These are phyloP conservation scores for Beroe ovata DNA, from an alignment of 37 sponge, comb jelly and placozoan species.

Conservation along the genomic window DNA sequence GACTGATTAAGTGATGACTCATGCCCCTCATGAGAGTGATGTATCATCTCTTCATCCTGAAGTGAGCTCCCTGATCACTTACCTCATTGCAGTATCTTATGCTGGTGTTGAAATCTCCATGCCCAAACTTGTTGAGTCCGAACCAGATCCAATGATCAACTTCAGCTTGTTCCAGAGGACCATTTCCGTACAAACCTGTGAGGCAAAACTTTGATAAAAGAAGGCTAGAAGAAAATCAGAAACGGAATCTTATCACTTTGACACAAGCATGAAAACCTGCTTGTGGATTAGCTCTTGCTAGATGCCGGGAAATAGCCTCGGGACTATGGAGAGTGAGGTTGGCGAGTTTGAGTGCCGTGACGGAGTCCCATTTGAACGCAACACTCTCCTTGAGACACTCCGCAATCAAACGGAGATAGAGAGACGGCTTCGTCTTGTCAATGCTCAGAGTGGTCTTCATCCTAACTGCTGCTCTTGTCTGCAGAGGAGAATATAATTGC, in stretches of 20 bases:
- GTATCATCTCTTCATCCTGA: too few relatives aligned
- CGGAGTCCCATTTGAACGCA: constrained; percentile 16
- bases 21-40: too few relatives aligned
- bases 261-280: too few relatives aligned
- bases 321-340: constrained; percentile 20
- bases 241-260: too few relatives aligned
- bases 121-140: constrained; percentile 52
- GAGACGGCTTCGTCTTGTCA: constrained; percentile 33
- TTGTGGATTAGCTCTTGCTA: constrained; percentile 24
- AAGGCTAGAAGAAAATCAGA: too few relatives aligned
- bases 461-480: background rate
- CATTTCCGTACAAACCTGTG: constrained; percentile 36
- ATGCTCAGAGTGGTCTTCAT: constrained; percentile 21
- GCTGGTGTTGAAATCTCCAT: constrained; percentile 49
- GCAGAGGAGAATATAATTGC: background rate
- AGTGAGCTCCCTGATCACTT: too few relatives aligned
- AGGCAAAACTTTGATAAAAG: too few relatives aligned
- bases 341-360: background rate
- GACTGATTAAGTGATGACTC: too few relatives aligned
- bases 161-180: background rate
- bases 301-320: constrained; percentile 37
- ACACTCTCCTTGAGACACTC: constrained; percentile 24
- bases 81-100: constrained; percentile 33
- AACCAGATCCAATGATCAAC: constrained; percentile 54
- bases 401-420: constrained; percentile 4